Conservation (phyloP, 2,888 invertebrate genomes). For the Gymnoscelis rufifasciata region DNA sequence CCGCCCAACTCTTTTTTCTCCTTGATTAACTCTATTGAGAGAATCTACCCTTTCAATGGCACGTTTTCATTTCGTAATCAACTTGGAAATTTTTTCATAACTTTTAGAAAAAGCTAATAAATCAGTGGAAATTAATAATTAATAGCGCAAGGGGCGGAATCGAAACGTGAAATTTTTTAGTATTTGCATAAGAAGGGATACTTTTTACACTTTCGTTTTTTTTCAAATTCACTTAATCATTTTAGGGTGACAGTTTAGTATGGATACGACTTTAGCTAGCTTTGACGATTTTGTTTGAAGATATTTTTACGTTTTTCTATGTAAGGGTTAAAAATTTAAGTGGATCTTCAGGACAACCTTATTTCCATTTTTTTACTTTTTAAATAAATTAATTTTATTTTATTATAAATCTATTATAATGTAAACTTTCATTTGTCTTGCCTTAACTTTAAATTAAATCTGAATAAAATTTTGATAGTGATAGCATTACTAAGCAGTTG, state of each 20-base stretch:
- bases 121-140: conserved; percentile 77
- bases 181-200: conserved; percentile 71
- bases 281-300: too few relatives aligned
- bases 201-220: conserved; percentile 43
- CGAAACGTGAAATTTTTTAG: conserved; percentile 56
- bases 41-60: conserved; percentile 60
- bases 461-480: too few relatives aligned
- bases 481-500: too few relatives aligned
- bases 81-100: conserved; percentile 63
- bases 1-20: conserved; percentile 34
- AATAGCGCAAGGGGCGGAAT: conserved; percentile 57
- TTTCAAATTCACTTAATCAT: conserved; percentile 51
- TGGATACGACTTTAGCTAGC: conserved; percentile 32
- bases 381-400: too few relatives aligned
- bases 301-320: too few relatives aligned
- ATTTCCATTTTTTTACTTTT: too few relatives aligned
- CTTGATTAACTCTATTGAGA: conserved; percentile 65
- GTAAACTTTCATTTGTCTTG: too few relatives aligned
- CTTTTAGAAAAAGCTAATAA: conserved; percentile 59
- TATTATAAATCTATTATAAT: too few relatives aligned
- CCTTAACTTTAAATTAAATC: too few relatives aligned
- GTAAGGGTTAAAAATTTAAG: too few relatives aligned
- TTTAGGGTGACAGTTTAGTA: conserved; percentile 31
- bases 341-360: too few relatives aligned
- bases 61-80: conserved; percentile 58